Conservation (phyloP, 2,113 vertebrate genomes). For the Bombycilla garrulus region DNA sequence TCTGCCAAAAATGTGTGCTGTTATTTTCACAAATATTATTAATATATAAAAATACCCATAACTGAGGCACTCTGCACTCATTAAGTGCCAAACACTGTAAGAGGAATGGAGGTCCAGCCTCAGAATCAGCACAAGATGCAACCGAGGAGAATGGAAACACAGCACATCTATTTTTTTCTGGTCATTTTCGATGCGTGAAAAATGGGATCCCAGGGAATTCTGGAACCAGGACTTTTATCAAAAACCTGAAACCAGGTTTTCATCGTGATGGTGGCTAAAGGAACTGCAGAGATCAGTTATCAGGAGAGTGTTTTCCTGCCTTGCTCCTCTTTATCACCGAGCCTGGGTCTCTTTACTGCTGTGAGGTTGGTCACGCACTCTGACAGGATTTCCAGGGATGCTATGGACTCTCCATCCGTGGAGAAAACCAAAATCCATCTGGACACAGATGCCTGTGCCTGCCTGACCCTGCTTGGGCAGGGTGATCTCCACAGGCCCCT, state of each 20-base stretch:
- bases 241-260: background rate
- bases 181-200: background rate
- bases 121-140: background rate
- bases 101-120: background rate
- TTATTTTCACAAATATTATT: background rate
- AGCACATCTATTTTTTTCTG: background rate
- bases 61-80: background rate
- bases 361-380: background rate
- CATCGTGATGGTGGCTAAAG: background rate
- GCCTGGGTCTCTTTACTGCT: background rate
- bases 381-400: background rate
- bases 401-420: background rate
- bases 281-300: background rate
- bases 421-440: background rate
- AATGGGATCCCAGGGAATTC: background rate
- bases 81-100: background rate
- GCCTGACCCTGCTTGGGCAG: background rate
- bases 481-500: background rate
- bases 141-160: rapidly evolving
- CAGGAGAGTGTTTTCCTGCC: background rate
- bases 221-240: background rate
- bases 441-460: background rate
- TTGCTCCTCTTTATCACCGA: background rate
- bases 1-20: background rate
- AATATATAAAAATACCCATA: background rate